phyloP scores from a whole-genome alignment of 2,888 invertebrate genomes.

The Marasmarcha lunaedactyla region DNA sequence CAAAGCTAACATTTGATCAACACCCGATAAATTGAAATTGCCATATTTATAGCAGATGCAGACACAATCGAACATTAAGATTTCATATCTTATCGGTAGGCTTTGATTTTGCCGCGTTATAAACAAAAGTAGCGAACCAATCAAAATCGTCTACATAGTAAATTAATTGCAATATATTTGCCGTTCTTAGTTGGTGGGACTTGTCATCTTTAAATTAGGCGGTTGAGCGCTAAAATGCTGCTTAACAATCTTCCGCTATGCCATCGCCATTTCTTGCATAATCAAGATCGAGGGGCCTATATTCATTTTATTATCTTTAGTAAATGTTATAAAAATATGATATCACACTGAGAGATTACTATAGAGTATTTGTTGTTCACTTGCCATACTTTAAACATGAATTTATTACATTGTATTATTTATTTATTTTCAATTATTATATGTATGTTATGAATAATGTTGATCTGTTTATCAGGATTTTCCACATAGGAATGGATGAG shows the following conservation, averaged over 20 bases:
- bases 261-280: too few species aligned
- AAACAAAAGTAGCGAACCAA: conserved; percentile 9
- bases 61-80: conserved; percentile 6
- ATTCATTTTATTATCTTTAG: too few species aligned
- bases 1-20: neutral
- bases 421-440: too few species aligned
- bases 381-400: too few species aligned
- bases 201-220: conserved; percentile 21
- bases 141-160: conserved; percentile 5
- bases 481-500: too few species aligned
- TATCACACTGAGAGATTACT: too few species aligned
- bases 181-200: conserved; percentile 12
- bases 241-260: conserved; percentile 8
- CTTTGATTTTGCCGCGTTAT: conserved; percentile 23
- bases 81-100: conserved; percentile 19
- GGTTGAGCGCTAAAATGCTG: conserved; percentile 17
- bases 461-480: too few species aligned
- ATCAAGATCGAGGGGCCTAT: too few species aligned
- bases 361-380: too few species aligned
- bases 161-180: conserved; percentile 12
- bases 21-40: neutral
- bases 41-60: neutral
- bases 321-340: too few species aligned
- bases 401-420: too few species aligned
- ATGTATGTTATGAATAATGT: too few species aligned